phyloP scores from a whole-genome alignment of 2,888 invertebrate species.

The Himalopsyche japonica region DNA sequence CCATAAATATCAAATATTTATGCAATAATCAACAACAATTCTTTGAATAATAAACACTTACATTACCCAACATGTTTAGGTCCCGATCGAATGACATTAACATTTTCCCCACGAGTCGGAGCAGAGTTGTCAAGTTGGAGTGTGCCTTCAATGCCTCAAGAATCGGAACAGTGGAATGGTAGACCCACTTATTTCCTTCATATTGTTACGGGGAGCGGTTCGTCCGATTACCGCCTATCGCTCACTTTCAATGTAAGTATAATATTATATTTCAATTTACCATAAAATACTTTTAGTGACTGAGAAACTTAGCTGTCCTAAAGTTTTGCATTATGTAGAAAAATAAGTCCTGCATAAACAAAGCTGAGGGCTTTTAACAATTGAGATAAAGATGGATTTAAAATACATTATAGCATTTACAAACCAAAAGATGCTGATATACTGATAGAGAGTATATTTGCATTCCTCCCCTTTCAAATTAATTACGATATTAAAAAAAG shows the following conservation, averaged over 20 bases:
- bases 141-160: not conserved
- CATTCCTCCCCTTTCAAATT: no score
- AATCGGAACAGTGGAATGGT: conserved; percentile 19
- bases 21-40: not conserved
- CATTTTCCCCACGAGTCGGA: conserved; percentile 22
- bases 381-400: no score
- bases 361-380: no score
- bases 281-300: not conserved
- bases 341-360: no score
- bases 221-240: not conserved
- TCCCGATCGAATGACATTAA: conserved; percentile 27
- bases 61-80: conserved; percentile 7
- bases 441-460: no score
- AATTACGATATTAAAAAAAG: no score
- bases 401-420: no score
- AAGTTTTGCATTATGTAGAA: no score
- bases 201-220: not conserved
- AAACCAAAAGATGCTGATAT: no score
- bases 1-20: no score
- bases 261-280: not conserved
- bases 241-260: conserved; percentile 9
- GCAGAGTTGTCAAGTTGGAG: conserved; percentile 11
- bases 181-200: conserved; percentile 23
- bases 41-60: not conserved
- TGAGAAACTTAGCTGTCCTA: no score